These are phyloP conservation scores for Thereva nobilitata DNA, from an alignment of 2,888 invertebrate species.

Conservation along the genomic window DNA sequence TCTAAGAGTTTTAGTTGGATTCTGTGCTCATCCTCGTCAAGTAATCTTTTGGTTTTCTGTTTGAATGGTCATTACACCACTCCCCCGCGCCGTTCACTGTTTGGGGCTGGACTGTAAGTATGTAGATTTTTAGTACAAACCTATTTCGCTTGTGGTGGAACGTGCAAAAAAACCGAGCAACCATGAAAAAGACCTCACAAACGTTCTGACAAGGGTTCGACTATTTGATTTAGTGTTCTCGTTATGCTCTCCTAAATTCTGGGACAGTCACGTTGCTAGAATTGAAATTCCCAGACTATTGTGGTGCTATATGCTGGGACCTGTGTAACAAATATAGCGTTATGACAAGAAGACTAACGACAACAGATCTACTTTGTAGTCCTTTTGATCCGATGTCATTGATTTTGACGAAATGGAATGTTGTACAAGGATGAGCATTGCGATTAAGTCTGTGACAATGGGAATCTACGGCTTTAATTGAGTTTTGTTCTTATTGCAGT, in stretches of 20 bases:
- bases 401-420: no score
- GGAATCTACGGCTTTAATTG: no score
- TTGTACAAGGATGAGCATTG: no score
- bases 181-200: conserved; percentile 16
- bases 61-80: conserved; percentile 24
- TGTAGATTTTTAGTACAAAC: conserved; percentile 15
- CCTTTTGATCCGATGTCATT: no score
- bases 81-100: not conserved
- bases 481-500: no score
- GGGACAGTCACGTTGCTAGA: no score
- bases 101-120: not conserved
- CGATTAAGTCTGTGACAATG: no score
- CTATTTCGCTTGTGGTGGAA: not conserved
- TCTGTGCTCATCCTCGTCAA: conserved; percentile 21
- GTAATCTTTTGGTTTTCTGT: conserved; percentile 28
- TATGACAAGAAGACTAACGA: no score
- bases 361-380: no score
- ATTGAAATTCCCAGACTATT: no score
- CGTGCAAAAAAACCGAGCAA: conserved; percentile 1
- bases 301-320: no score
- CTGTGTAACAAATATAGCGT: no score
- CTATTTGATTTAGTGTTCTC: conserved; percentile 22
- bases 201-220: conserved; percentile 28
- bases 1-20: conserved; percentile 10
- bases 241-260: conserved; percentile 1